These are phyloP conservation scores for Lottia gigantea DNA, from an alignment of 2,888 invertebrate genomes.

Conservation along the genomic window DNA sequence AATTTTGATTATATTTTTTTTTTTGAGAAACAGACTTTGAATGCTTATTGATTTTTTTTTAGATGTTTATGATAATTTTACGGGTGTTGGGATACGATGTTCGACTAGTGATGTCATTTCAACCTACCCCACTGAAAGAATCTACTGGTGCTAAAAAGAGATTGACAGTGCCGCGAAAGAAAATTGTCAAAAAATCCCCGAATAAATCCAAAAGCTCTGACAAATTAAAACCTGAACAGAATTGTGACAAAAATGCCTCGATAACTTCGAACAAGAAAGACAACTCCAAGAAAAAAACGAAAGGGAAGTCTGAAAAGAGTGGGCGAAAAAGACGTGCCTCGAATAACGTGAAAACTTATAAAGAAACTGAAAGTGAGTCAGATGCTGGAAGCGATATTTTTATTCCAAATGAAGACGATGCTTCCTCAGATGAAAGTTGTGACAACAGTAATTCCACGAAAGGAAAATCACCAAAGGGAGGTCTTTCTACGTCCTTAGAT, in stretches of 20 bases:
- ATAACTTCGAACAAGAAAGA: constrained; percentile 46
- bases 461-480: constrained; percentile 3
- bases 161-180: no score
- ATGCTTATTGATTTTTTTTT: constrained; percentile 10
- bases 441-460: neutral
- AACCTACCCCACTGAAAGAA: constrained; percentile 80
- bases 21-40: no score
- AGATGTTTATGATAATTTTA: constrained; percentile 80
- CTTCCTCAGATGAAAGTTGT: neutral
- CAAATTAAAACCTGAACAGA: no score
- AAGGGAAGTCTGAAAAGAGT: neutral
- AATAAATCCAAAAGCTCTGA: no score
- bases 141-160: no score
- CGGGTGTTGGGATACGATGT: constrained; percentile 85
- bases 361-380: neutral
- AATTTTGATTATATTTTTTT: no score
- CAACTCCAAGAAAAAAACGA: constrained; percentile 57
- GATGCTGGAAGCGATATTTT: neutral
- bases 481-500: no score
- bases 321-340: constrained; percentile 14
- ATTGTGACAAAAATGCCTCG: no score
- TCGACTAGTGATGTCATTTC: constrained; percentile 83
- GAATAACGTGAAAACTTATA: neutral
- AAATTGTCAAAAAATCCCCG: no score
- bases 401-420: constrained; percentile 15